Conservation (phyloP, 2,888 invertebrate genomes). For the Volucella inanis region DNA sequence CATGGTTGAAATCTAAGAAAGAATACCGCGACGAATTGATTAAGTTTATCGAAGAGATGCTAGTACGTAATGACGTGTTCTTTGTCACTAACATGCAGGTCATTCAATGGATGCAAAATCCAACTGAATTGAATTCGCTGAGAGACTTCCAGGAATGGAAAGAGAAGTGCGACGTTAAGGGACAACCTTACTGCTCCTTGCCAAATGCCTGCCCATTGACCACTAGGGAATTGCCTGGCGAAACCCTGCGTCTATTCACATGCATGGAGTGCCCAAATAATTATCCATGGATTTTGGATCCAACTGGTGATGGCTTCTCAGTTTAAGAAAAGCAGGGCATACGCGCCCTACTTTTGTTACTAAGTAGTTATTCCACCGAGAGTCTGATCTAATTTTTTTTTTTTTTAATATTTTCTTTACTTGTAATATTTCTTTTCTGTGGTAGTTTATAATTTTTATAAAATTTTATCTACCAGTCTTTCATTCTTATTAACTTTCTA, state of each 20-base stretch:
- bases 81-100: constrained; percentile 96
- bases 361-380: constrained; percentile 82
- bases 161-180: constrained; percentile 96
- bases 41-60: constrained; percentile 97
- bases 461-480: constrained; percentile 61
- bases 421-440: constrained; percentile 40
- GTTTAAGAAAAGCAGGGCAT: constrained; percentile 84
- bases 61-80: constrained; percentile 94
- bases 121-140: constrained; percentile 92
- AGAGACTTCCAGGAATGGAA: constrained; percentile 98
- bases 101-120: constrained; percentile 98
- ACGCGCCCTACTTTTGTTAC: constrained; percentile 67
- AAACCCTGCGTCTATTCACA: constrained; percentile 95
- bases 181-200: constrained; percentile 95
- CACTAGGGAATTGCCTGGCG: constrained; percentile 95
- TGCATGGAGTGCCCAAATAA: constrained; percentile 98
- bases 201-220: constrained; percentile 95
- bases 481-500: constrained; percentile 37
- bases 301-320: constrained; percentile 96
- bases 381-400: constrained; percentile 81
- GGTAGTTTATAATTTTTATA: constrained; percentile 65
- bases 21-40: constrained; percentile 95
- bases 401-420: constrained; percentile 52
- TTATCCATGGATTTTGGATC: constrained; percentile 97
- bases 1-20: constrained; percentile 96